A percentile compares a stretch with the other conserved stretches of the same genome.
These are phyloP conservation scores for Endotricha flammealis DNA, from an alignment of 2,888 invertebrate genomes.

Conservation along the genomic window DNA sequence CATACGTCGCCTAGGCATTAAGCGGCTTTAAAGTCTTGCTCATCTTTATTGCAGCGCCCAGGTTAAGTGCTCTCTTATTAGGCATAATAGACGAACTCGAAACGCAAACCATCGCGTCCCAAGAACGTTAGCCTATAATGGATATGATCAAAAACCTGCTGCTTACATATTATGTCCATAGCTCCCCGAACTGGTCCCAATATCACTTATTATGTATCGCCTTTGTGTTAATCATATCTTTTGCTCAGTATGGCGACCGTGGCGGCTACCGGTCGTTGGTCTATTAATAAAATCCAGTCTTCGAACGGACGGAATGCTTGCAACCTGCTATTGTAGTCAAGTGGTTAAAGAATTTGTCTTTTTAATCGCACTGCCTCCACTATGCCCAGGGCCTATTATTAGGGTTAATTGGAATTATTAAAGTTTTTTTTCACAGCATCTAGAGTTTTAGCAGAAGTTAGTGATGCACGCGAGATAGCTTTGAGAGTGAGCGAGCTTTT, in stretches of 20 bases:
- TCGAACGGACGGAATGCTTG: constrained; percentile 56
- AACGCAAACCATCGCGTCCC: constrained; percentile 40
- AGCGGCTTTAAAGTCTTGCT: constrained; percentile 6
- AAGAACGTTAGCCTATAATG: constrained; percentile 51
- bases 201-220: constrained; percentile 74
- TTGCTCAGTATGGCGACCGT: constrained; percentile 62
- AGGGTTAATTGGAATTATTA: constrained; percentile 77
- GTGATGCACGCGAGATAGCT: constrained; percentile 57
- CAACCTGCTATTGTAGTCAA: constrained; percentile 72
- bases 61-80: constrained; percentile 7
- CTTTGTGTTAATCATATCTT: constrained; percentile 76
- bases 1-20: constrained; percentile 9
- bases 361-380: constrained; percentile 69
- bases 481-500: constrained; percentile 54
- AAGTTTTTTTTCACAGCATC: constrained; percentile 63
- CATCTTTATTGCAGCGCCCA: constrained; percentile 1
- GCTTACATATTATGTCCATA: constrained; percentile 59
- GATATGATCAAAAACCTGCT: constrained; percentile 59
- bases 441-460: constrained; percentile 63
- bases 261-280: constrained; percentile 66
- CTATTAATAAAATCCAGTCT: constrained; percentile 70
- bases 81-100: constrained; percentile 16
- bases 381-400: constrained; percentile 69
- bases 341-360: constrained; percentile 75
- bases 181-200: constrained; percentile 66